Base-by-base conservation (phyloP, 2,888 invertebrate genomes). In the Cerceris ruficornis region DNA sequence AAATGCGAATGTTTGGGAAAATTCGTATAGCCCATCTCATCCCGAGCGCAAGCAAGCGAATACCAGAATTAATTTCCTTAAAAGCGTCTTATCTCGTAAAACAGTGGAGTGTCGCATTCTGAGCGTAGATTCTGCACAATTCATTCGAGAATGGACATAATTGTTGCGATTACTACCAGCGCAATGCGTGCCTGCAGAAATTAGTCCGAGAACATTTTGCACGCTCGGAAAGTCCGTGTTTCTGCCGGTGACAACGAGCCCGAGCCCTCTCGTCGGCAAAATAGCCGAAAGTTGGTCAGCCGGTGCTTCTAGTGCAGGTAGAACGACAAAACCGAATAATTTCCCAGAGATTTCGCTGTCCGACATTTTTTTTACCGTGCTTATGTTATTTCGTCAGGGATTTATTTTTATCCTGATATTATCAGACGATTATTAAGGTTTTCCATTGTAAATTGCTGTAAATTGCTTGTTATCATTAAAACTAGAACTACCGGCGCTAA, bases 311-410 rank as follows among this genome's bases (percentile, higher is more conserved):
- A 14, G 77, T 75, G 77, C 76, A 77, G 70, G 69, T 67, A 72
- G 77, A 70, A 75, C 82, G 77, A 81, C 81, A 84, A 87, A 87
- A 78, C 82, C 79, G 78, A 71, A 81, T 84, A 84, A 83, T 86
- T 87, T 82, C 54, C 60, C 60, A 58, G 14, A 72, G 54, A 59
- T 60, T 28, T 65, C 66, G 58, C 41, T 13, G 58, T 13, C 54
- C 61, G 66, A 75, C 65, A 77, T 66, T 74, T 66, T n/a, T 60
- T 62, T 69, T 61, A 64, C 58, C 54, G 14, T 52, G 62, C 28
- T 17, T 49, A 17, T 49, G 1, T n/a, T 54, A 54, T 54, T 54
- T 54, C n/a, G 7, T 14, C 46, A 46, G 13, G 46, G 8, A 46
- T 2, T 2, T 13, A 11, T 46, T 46, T 11, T 46, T 46, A 28